Conservation (phyloP, 2,888 invertebrate genomes). For the Leptura quadrifasciata region DNA sequence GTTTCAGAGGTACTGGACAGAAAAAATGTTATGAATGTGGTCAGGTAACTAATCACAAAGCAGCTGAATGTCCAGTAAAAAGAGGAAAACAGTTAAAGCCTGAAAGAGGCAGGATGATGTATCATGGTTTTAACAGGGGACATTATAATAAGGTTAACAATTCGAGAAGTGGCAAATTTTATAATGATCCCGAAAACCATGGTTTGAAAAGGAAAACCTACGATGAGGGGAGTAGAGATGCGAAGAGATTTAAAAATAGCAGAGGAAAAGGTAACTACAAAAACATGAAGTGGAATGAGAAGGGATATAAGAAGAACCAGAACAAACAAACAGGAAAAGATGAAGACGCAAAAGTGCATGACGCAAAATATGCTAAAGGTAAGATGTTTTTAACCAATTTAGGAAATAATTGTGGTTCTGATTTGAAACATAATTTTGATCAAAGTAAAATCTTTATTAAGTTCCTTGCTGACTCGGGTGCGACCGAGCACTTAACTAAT, state of each 20-base stretch:
- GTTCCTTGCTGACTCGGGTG: constrained; percentile 13
- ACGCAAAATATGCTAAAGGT: constrained; percentile 4
- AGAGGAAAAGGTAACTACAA: constrained; percentile 6
- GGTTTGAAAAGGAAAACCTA: constrained; percentile 9
- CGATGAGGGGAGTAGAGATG: background rate
- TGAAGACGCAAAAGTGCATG: constrained; percentile 2
- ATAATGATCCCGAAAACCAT: background rate
- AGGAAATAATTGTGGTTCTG: background rate
- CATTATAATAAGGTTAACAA: background rate
- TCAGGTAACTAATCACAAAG: background rate
- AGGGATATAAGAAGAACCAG: background rate
- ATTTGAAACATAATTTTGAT: background rate
- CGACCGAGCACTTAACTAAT: constrained; percentile 15
- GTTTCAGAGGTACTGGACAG: background rate
- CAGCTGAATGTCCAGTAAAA: background rate
- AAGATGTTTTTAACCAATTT: background rate
- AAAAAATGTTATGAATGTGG: background rate
- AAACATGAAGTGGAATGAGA: background rate
- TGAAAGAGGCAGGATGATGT: background rate
- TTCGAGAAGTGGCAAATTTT: background rate
- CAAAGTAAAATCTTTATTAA: background rate
- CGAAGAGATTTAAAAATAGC: background rate
- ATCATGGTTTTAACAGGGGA: background rate
- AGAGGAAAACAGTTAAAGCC: background rate
- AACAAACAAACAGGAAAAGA: constrained; percentile 9